A percentile compares a stretch with the other conserved stretches of the same genome.
Evolutionary conservation across 1,140 invertebrate genomes (phyloP).

Genomic region (Ceratina australensis): DNA sequence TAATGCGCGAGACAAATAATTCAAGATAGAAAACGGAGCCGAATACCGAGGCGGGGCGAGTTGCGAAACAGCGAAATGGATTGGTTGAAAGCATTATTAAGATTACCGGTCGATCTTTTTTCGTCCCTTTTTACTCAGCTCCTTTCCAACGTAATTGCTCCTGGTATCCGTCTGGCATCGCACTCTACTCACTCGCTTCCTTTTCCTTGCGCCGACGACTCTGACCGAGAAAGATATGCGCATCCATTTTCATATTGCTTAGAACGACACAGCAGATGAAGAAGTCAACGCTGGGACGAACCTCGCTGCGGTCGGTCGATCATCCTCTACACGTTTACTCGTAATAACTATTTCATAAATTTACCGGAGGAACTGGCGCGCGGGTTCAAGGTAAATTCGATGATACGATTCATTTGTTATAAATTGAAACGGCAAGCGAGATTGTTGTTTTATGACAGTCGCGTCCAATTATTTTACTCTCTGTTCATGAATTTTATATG

Average conservation of each 20-base stretch:
- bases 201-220: slow-evolving; percentile 2
- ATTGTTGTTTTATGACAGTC: not conserved
- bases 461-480: not conserved
- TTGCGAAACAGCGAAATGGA: slow-evolving; percentile 37
- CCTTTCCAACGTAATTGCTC: slow-evolving; percentile 25
- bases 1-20: slow-evolving; percentile 32
- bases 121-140: not conserved
- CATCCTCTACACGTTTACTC: not conserved
- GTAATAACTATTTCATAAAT: not conserved
- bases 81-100: slow-evolving; percentile 63
- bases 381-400: no score
- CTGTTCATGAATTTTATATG: not conserved
- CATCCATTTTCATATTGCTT: slow-evolving; percentile 39
- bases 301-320: not conserved
- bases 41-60: not conserved
- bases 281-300: no score
- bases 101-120: slow-evolving; percentile 40
- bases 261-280: not conserved
- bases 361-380: not conserved
- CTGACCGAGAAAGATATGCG: not conserved
- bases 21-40: slow-evolving; percentile 1
- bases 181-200: not conserved
- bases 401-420: no score
- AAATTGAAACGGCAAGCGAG: no score
- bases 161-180: slow-evolving; percentile 6